Evolutionary conservation across 2,113 vertebrate species (phyloP).

Genomic region (Sardina pilchardus): DNA sequence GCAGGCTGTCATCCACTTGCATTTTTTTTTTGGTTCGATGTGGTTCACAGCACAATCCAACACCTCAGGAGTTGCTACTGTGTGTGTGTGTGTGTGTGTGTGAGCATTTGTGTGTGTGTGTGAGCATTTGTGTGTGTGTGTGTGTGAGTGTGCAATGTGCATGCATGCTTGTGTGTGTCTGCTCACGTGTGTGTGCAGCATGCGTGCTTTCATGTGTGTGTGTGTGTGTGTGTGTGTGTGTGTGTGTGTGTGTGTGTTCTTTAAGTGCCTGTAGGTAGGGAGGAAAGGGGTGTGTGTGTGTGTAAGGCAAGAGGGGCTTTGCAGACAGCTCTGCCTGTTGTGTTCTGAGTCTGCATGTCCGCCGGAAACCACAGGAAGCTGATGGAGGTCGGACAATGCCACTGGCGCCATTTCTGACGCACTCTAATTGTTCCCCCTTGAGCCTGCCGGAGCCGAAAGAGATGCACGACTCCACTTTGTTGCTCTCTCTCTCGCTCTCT

Average conservation of each 20-base stretch:
- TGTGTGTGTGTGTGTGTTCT: neutral
- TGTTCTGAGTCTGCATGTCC: neutral
- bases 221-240: neutral
- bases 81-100: neutral
- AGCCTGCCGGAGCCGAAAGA: neutral
- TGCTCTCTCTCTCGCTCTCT: neutral
- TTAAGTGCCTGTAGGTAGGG: neutral
- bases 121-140: neutral
- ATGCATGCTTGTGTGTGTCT: neutral
- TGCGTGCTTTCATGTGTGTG: neutral
- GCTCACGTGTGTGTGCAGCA: neutral
- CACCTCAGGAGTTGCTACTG: neutral
- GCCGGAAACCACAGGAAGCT: constrained; percentile 14
- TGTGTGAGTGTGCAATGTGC: neutral
- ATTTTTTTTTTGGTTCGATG: neutral
- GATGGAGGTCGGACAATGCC: constrained; percentile 11
- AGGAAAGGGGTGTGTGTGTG: neutral
- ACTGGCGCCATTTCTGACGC: neutral
- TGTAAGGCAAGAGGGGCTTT: neutral
- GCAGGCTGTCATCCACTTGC: neutral
- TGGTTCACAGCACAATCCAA: neutral
- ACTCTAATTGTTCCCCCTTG: neutral
- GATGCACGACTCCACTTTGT: neutral
- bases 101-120: neutral
- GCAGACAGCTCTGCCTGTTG: constrained; percentile 1